Percentiles rank a stretch among this genome's conserved stretches.
Conservation (phyloP, 2,888 invertebrate species). For the Colletes collaris region DNA sequence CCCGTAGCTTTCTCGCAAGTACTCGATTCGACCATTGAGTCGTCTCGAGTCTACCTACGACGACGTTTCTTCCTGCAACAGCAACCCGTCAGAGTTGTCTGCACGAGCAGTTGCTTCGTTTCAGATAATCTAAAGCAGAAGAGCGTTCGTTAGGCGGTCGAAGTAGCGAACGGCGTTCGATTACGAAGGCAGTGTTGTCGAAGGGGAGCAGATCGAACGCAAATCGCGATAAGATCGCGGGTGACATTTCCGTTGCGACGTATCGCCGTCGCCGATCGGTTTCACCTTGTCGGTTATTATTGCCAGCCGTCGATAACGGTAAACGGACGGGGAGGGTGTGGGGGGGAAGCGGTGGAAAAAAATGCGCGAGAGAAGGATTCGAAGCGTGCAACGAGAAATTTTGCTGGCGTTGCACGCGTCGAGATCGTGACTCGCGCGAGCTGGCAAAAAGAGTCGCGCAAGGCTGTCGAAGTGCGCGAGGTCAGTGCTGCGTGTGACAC, state of each 20-base stretch:
- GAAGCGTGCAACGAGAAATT: constrained; percentile 14
- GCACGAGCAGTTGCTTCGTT: too few relatives aligned
- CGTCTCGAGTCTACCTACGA: too few relatives aligned
- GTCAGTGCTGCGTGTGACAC: constrained; percentile 63
- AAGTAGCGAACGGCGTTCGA: too few relatives aligned
- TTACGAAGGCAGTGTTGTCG: constrained; percentile 35
- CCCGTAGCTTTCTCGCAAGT: too few relatives aligned
- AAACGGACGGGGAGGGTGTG: constrained; percentile 2
- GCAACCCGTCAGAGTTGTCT: too few relatives aligned
- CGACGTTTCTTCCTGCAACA: too few relatives aligned
- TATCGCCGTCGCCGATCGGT: constrained; percentile 31
- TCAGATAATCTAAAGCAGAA: too few relatives aligned
- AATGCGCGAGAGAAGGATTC: neutral
- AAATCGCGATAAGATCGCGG: constrained; percentile 54
- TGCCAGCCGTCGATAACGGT: constrained; percentile 55
- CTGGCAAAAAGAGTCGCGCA: constrained; percentile 42
- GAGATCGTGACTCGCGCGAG: constrained; percentile 28
- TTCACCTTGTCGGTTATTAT: constrained; percentile 40
- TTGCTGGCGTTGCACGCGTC: constrained; percentile 24
- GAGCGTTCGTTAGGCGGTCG: too few relatives aligned
- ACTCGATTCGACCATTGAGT: too few relatives aligned
- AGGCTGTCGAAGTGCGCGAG: constrained; percentile 58
- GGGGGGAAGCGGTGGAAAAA: too few relatives aligned
- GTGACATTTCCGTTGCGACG: constrained; percentile 59
- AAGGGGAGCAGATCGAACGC: constrained; percentile 52